Percentiles rank a stretch among this genome's conserved stretches.
phyloP scores from a whole-genome alignment of 2,113 vertebrate species.

The Tachuris rubrigastra region DNA sequence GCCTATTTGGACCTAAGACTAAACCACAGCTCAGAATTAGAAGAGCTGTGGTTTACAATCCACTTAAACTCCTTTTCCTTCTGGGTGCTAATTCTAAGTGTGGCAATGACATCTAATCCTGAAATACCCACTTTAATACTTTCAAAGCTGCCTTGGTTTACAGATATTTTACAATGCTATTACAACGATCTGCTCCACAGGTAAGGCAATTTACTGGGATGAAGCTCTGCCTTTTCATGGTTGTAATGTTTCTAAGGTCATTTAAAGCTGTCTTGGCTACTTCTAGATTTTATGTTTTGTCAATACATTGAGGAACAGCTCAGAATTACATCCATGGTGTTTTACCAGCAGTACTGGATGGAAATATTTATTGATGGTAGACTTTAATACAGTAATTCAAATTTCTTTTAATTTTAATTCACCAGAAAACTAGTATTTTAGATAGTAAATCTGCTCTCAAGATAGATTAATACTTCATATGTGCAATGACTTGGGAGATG shows the following conservation, averaged over 20 bases:
- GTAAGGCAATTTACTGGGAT: not conserved
- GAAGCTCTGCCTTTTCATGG: not conserved
- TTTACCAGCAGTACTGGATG: not conserved
- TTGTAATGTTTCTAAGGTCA: not conserved
- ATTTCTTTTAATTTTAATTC: slow-evolving; percentile 34
- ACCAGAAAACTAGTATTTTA: slow-evolving; percentile 14
- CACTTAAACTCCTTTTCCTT: not conserved
- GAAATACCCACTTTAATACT: not conserved
- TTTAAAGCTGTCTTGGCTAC: not conserved
- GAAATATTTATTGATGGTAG: slow-evolving; percentile 26
- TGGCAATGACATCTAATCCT: not conserved
- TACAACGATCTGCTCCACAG: not conserved
- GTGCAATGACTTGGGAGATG: not conserved
- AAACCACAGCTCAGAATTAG: not conserved
- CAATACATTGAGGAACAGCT: not conserved
- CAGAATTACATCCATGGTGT: not conserved
- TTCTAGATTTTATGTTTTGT: not conserved
- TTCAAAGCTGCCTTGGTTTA: not conserved
- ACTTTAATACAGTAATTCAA: not conserved
- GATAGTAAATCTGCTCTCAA: slow-evolving; percentile 14
- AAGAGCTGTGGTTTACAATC: not conserved
- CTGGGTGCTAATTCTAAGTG: not conserved
- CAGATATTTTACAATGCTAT: not conserved
- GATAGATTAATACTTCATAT: slow-evolving; percentile 20
- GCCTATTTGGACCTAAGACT: not conserved